Percentiles rank a stretch among this genome's conserved stretches.
Evolutionary conservation across 2,888 invertebrate genomes (phyloP).

Genomic region (Stictocephala bisonia): DNA sequence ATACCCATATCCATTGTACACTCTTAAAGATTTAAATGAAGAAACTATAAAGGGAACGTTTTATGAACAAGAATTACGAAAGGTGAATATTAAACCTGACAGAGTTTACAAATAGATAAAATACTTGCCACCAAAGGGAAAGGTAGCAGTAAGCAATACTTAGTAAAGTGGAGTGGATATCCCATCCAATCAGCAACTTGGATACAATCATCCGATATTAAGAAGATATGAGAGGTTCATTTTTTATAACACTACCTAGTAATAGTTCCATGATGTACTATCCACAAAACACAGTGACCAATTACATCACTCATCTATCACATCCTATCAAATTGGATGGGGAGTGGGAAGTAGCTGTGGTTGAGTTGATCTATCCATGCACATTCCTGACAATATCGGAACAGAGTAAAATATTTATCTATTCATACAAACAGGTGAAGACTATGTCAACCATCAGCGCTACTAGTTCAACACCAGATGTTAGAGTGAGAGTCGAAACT

Average conservation of each 20-base stretch:
- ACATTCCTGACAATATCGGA: neutral
- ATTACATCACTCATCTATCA: slow-evolving; percentile 57
- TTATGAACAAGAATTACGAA: slow-evolving; percentile 5
- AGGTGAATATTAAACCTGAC: neutral
- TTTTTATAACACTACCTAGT: neutral
- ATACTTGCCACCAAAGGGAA: slow-evolving; percentile 1
- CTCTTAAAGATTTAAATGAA: neutral
- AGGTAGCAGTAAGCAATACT: neutral
- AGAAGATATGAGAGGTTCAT: neutral
- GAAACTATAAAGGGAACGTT: neutral
- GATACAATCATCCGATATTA: neutral
- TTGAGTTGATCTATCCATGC: slow-evolving; percentile 45
- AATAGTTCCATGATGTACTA: slow-evolving; percentile 57
- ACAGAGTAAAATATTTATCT: no score
- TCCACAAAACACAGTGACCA: slow-evolving; percentile 57
- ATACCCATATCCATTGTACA: slow-evolving; percentile 19
- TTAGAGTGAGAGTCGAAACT: no score
- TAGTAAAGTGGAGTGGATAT: slow-evolving; percentile 27
- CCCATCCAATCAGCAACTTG: neutral
- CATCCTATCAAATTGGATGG: slow-evolving; percentile 8
- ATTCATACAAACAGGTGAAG: no score
- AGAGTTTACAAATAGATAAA: neutral
- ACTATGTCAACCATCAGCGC: no score
- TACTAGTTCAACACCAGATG: no score
- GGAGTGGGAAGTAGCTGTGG: neutral